Conservation (phyloP, 2,113 vertebrate genomes). For the Spea bombifrons region DNA sequence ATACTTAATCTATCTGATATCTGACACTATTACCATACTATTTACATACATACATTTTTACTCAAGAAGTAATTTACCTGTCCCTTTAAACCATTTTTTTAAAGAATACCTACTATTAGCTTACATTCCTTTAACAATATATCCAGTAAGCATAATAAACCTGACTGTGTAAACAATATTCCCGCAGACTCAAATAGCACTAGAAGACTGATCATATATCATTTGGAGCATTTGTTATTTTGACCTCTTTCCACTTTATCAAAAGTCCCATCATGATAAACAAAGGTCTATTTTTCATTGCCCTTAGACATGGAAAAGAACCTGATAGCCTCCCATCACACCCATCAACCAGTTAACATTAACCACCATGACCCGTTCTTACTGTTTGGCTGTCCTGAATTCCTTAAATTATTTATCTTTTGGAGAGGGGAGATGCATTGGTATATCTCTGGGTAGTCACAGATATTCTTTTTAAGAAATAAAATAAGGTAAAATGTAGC, state of each 20-base stretch:
- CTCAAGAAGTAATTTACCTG: neutral
- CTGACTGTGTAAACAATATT: neutral
- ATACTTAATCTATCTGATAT: too few species aligned
- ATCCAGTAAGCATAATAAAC: constrained; percentile 12
- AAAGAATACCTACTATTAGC: constrained; percentile 22
- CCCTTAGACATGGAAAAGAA: neutral
- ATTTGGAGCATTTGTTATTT: constrained; percentile 3
- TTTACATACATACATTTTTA: too few species aligned
- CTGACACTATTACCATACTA: too few species aligned
- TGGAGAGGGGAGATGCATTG: too few species aligned
- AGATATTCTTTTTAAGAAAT: too few species aligned
- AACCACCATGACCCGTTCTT: neutral
- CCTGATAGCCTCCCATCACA: neutral
- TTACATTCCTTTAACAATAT: constrained; percentile 22
- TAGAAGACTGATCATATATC: constrained; percentile 3
- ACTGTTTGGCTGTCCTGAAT: too few species aligned
- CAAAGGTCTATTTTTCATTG: constrained; percentile 7
- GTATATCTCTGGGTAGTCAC: too few species aligned
- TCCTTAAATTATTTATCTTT: too few species aligned
- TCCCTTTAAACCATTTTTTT: neutral
- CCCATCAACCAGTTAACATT: neutral
- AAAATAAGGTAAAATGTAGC: too few species aligned
- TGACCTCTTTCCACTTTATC: neutral
- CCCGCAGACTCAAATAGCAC: constrained; percentile 16
- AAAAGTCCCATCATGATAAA: constrained; percentile 7